Base-by-base conservation (phyloP, 2,113 vertebrate genomes). In the Sisor rabdophorus region DNA sequence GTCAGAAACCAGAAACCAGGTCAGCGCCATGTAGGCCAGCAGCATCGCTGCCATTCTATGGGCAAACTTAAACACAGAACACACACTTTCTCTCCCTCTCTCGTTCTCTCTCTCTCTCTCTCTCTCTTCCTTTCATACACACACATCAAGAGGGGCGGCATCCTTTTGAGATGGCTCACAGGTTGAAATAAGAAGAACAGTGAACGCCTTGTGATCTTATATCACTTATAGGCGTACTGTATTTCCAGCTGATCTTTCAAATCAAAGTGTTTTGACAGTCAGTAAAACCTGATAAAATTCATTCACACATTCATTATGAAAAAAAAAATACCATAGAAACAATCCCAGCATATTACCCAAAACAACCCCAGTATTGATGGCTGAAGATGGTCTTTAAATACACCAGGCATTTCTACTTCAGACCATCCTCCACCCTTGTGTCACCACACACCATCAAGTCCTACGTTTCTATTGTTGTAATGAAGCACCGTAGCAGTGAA, bases 11-110 rank as follows among this genome's bases (percentile, higher is more conserved):
- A n/a, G 72, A 81, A 80, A 78, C 30, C 28, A 72, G 81, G 77
- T 74, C 82, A 72, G 47, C n/a, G 32, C 72, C 22, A 83, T 84
- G 74, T 85, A 82, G 84, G 84, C 70, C 83, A 84, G 64, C 72
- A 70, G 60, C 71, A 64, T 63, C 73, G 71, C 77, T 65, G 65
- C 61, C 65, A 73, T 44, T 78, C 78, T 65, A 50, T 19, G 70
- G 61, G 54, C 53, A 76, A 78, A 76, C 80, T 68, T 73, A 78
- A 82, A 74, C 65, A 83, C 50, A 70, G 70, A 22, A 77, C 74
- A 36, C 32, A 36, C 32, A 36, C 32, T 36, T 7, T 36, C 32
- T 36, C 32, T 36, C 32, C 7, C 3, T 36, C 68, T 9, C 73
- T 65, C 59, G 71, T 59, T 71, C 60, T 76, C 24, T 32, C 26